Conservation (phyloP, 2,797 vertebrate genomes). For the Somateria mollissima region DNA sequence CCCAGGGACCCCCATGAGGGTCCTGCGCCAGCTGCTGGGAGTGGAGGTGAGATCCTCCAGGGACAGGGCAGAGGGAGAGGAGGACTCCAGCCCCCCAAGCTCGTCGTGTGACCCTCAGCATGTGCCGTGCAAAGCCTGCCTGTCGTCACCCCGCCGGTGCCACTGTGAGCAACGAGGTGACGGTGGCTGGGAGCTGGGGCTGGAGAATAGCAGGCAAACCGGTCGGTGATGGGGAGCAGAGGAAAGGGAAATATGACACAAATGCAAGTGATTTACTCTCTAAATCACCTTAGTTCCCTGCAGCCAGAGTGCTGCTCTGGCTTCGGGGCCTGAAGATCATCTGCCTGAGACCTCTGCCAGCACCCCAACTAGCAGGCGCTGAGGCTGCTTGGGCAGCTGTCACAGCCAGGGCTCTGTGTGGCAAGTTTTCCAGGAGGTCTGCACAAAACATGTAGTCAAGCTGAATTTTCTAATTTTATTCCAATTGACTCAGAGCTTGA, state of each 20-base stretch:
- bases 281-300: constrained; percentile 46
- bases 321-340: background rate
- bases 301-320: background rate
- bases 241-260: constrained; percentile 22
- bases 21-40: no score
- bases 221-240: background rate
- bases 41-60: rapidly evolving
- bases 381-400: background rate
- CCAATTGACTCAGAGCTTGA: background rate
- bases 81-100: background rate
- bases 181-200: rapidly evolving
- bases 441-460: background rate
- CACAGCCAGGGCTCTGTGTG: rapidly evolving
- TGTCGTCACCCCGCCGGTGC: background rate
- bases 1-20: background rate
- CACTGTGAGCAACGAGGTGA: background rate
- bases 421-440: background rate
- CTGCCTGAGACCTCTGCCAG: background rate
- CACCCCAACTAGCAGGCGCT: background rate
- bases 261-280: constrained; percentile 19
- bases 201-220: background rate
- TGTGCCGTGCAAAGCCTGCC: background rate
- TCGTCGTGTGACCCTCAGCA: background rate
- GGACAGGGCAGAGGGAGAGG: background rate
- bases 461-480: background rate